Base-by-base conservation (phyloP, 2,888 invertebrate species). In the Hirudinaria manillensis region DNA sequence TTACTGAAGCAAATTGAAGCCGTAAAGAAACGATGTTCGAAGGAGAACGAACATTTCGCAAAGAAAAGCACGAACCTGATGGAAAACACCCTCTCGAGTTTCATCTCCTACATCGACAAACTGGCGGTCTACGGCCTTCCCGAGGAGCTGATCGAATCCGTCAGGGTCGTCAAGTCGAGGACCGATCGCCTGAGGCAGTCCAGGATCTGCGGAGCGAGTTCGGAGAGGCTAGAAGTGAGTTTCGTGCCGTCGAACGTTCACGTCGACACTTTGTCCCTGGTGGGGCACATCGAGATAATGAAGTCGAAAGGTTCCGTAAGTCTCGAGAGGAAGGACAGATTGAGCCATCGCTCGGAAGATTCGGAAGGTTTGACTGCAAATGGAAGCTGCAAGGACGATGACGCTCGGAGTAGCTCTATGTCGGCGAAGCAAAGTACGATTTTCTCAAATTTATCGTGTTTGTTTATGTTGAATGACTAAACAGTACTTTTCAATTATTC, bases 191-290 rank as follows among this genome's bases (percentile, higher is more conserved):
- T 73, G n/a, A 73, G 32, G n/a, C 21, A 13, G n/a, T 34, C 61
- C 27, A 65, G 65, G 45, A n/a, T 73, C 13, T 34, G 55, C 32
- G n/a, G n/a, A 10, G 6, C n/a, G 24, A 27, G n/a, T 7, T 16
- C 21, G 10, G 73, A 65, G 13, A 34, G 27, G 13, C 13, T 34
- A 16, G 16, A 24, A 16, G 53, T 56, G 21, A 34, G 13, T 0
- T 75, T 75, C 70, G n/a, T 75, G 3, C 67, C 70, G 21, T 75
- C 61, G 16, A n/a, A 51, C 51, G 38, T 70, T 32, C 70, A 61
- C 36, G n/a, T 36, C 61, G 38, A 27, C 24, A 55, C 61, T 34
- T 24, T 70, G n/a, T 61, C 38, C 29, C 45, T 70, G 36, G 27
- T 75, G 55, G 61, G 56, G 21, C 75, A 61, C 61, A 24, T 56